Evolutionary conservation across 1,140 invertebrate genomes (phyloP), one percentile per base, ranked within the genome.

Genomic region (honey bee (Apis mellifera)): DNA sequence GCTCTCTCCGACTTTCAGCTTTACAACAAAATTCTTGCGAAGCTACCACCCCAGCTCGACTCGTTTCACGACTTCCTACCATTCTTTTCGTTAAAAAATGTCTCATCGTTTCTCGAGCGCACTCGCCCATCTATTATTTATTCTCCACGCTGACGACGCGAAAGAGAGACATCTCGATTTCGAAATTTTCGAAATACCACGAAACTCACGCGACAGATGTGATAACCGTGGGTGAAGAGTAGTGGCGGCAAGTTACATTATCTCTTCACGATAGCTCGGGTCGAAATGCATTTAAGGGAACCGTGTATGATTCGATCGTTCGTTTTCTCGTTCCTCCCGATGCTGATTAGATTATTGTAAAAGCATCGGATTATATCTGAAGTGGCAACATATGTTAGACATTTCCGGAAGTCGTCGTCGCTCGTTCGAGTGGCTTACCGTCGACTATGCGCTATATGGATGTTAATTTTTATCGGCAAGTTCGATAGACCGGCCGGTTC

Each of bases 331-430:
- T 93, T 93, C 91, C 92, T n/a, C n/a, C 90, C 90, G 89, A 93
- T 90, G 81, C 88, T 87, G 92, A 94, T 94, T 93, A 93, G 93
- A 93, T 93, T 93, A 89, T 60, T 79, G 84, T 93, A 93, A 94
- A 94, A 93, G 91, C 87, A 87, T 89, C 70, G 86, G 83, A 89
- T 92, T 92, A 93, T 93, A 93, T 93, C 90, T 93, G 80, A 84
- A 93, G 92, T 93, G 90, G 81, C 65, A 87, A 92, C 93, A 93
- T 94, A 92, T 93, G 93, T 90, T 68, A 54, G 64, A 82, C 72
- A 75, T 68, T 59, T 75, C 79, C 72, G 72, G 79, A 68, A 82
- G 69, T 55, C n/a, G 50, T 23, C 42, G 52, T 17, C 3, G 8
- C 19, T 9, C 5, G 17, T 5, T 73, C 60, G 13, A 73, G 78